Conservation (phyloP, 2,113 vertebrate genomes). For the Ellobius talpinus region DNA sequence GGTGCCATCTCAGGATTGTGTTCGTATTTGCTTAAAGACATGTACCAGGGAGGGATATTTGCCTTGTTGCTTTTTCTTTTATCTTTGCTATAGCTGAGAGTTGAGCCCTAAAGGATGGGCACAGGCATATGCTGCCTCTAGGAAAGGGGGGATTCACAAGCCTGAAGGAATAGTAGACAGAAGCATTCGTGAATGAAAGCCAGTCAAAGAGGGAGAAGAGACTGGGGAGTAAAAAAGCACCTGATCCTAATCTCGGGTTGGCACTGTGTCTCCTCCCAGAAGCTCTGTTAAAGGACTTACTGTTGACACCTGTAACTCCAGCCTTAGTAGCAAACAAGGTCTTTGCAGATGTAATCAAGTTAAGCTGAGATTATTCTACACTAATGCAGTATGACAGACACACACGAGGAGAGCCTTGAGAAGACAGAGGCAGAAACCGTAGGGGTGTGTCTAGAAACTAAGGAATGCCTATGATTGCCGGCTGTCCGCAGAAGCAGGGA, state of each 20-base stretch:
- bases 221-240: not conserved
- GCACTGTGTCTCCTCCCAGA: not conserved
- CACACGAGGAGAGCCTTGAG: not conserved
- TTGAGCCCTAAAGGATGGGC: not conserved
- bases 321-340: not conserved
- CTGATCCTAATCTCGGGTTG: not conserved
- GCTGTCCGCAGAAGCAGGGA: not conserved
- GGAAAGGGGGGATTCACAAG: not conserved
- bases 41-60: not conserved
- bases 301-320: not conserved
- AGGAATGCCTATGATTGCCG: not conserved
- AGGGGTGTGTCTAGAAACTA: not conserved
- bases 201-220: not conserved
- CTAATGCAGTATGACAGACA: not conserved
- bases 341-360: not conserved
- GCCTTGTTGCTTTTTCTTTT: not conserved
- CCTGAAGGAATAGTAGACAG: not conserved
- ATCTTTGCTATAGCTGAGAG: not conserved
- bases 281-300: not conserved
- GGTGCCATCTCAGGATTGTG: not conserved
- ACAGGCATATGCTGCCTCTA: not conserved
- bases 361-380: not conserved
- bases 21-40: constrained; percentile 5
- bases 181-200: not conserved
- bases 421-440: not conserved